Base-by-base conservation (phyloP, 2,888 invertebrate species). In the Lycaena phlaeas region DNA sequence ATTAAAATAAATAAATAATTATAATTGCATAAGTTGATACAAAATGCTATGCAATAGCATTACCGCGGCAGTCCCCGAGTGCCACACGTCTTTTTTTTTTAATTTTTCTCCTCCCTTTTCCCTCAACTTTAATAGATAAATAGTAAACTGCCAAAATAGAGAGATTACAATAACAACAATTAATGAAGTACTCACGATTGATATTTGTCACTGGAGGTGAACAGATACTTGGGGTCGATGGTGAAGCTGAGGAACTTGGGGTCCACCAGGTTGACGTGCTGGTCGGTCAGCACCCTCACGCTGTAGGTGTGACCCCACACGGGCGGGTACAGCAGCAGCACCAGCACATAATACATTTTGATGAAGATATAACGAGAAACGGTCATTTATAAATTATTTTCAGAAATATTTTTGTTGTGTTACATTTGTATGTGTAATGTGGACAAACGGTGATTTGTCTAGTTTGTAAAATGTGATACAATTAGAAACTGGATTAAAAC, bases 161-260 rank as follows among this genome's bases (percentile, higher is more conserved):
- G 2, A 4, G 3, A 9, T n/a, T 3, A 4, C 5, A 15, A 6
- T 4, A 14, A 28, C 14, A 38, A 10, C n/a, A 11, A 41, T n/a
- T 11, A 9, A 14, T 37, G 38, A 27, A 43, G 36, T 17, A 54
- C 54, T 52, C 42, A 54, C 52, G 37, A 44, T 18, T 52, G 66
- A 50, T 68, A 68, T 38, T 68, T 70, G 2, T 71, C 70, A 45
- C 61, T 66, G 15, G 60, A 67, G 0, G 70, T 60, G 57, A 82
- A 85, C 43, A 92, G 61, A 57, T 89, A 84, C 38, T 87, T 87
- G 0, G 92, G 92, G 57, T 91, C 91, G 4, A 93, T 73, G 0
- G 90, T 88, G 48, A 93, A 87, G 67, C 93, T 93, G 9, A 94
- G 67, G 64, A 92, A 94, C 56, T 87, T 88, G 38, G 88, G 89